Conservation (phyloP, 2,113 vertebrate species). For the Thamnaconus septentrionalis region DNA sequence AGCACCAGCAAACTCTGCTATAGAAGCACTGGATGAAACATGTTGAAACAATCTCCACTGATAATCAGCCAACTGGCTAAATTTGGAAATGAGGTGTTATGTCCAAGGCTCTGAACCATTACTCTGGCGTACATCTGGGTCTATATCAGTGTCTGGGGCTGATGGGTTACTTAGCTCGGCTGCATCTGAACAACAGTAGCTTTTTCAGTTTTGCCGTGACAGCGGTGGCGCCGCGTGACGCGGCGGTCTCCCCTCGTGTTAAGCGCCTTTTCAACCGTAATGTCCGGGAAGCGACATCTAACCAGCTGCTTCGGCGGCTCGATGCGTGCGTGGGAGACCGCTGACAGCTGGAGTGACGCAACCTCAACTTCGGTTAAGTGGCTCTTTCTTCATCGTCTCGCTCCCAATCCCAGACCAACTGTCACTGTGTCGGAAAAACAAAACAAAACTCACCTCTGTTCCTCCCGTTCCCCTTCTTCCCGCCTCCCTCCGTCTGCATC, state of each 20-base stretch:
- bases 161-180: slow-evolving; percentile 20
- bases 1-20: no score
- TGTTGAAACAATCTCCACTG: no score
- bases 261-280: slow-evolving; percentile 13
- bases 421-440: slow-evolving; percentile 5
- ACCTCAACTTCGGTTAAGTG: slow-evolving; percentile 30
- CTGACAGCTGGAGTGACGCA: slow-evolving; percentile 40
- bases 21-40: no score
- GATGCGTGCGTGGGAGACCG: slow-evolving; percentile 38
- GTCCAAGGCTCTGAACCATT: no score
- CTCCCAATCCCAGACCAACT: slow-evolving; percentile 18
- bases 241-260: slow-evolving; percentile 32
- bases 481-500: no score
- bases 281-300: slow-evolving; percentile 38
- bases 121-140: no score
- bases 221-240: slow-evolving; percentile 16
- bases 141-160: no score
- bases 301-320: slow-evolving; percentile 41
- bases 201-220: slow-evolving; percentile 22
- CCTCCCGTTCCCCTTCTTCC: not conserved
- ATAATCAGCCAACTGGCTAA: no score
- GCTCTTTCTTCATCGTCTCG: slow-evolving; percentile 28
- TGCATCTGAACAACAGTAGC: slow-evolving; percentile 16
- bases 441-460: not conserved
- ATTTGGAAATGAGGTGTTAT: no score